Evolutionary conservation across 2,888 invertebrate genomes (phyloP).

Genomic region (Buathra laborator): DNA sequence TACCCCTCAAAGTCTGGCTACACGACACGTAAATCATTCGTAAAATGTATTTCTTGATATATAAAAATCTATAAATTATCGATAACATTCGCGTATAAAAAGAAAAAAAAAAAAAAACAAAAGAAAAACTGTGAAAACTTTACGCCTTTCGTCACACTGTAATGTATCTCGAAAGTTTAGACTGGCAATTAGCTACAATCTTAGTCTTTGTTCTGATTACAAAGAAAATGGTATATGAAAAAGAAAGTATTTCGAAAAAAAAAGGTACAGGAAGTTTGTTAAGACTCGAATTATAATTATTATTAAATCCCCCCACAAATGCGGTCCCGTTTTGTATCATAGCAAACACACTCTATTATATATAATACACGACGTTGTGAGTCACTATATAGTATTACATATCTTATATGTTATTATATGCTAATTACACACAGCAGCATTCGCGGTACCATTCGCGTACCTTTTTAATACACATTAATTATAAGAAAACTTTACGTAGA

Average conservation of each 20-base stretch:
- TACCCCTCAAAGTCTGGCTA: slow-evolving; percentile 91
- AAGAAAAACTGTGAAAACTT: not conserved
- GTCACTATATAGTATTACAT: slow-evolving; percentile 27
- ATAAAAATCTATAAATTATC: slow-evolving; percentile 23
- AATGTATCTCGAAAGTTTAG: not conserved
- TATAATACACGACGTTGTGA: slow-evolving; percentile 34
- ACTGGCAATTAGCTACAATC: not conserved
- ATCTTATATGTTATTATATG: slow-evolving; percentile 24
- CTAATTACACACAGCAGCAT: slow-evolving; percentile 52
- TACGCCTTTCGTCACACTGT: too few species aligned
- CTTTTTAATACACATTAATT: slow-evolving; percentile 32
- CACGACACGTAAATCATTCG: slow-evolving; percentile 76
- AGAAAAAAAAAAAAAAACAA: not conserved
- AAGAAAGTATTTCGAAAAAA: not conserved
- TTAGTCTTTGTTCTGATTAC: not conserved
- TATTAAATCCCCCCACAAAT: not conserved
- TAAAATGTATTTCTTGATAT: not conserved
- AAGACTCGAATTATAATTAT: not conserved
- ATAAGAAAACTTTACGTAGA: slow-evolving; percentile 32
- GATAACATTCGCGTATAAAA: not conserved
- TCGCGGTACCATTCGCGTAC: slow-evolving; percentile 50
- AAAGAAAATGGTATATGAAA: not conserved
- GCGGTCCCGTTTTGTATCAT: not conserved
- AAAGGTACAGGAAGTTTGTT: not conserved
- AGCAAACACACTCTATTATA: slow-evolving; percentile 1